Conservation (phyloP, 2,888 invertebrate species). For the Ellobium chinense region DNA sequence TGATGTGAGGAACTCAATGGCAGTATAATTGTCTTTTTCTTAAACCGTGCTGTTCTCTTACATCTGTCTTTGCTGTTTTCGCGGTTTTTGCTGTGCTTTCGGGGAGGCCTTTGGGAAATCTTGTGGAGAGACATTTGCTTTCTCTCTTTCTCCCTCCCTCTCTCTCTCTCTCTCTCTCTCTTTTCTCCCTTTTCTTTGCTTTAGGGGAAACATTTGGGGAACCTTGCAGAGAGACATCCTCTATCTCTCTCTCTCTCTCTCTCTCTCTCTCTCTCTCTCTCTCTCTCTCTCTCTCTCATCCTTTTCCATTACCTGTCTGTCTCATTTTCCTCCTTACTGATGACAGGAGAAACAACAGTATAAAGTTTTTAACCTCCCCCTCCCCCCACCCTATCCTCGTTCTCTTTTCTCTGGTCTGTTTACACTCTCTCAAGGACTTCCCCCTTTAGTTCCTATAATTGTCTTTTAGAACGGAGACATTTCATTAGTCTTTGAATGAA, state of each 20-base stretch:
- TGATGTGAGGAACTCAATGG: too few relatives aligned
- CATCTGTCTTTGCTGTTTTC: too few relatives aligned
- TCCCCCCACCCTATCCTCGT: background rate
- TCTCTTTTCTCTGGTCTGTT: background rate
- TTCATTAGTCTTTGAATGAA: too few relatives aligned
- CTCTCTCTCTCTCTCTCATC: conserved; percentile 17
- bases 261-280: background rate
- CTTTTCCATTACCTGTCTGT: background rate
- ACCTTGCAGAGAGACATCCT: background rate
- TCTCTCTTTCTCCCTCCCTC: conserved; percentile 4
- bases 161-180: conserved; percentile 19
- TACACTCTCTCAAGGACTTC: too few relatives aligned
- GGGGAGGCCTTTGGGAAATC: too few relatives aligned
- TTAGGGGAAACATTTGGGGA: background rate
- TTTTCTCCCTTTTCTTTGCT: background rate
- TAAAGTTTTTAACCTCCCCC: background rate
- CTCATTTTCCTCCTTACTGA: background rate
- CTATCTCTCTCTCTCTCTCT: background rate
- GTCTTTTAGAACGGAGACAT: too few relatives aligned
- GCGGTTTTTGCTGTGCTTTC: too few relatives aligned
- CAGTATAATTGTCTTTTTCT: too few relatives aligned
- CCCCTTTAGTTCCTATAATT: too few relatives aligned
- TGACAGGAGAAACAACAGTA: background rate
- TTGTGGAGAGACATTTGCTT: too few relatives aligned
- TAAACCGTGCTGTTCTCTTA: too few relatives aligned